These are phyloP conservation scores for Mus spicilegus DNA, from an alignment of 2,113 vertebrate genomes.

Conservation along the genomic window DNA sequence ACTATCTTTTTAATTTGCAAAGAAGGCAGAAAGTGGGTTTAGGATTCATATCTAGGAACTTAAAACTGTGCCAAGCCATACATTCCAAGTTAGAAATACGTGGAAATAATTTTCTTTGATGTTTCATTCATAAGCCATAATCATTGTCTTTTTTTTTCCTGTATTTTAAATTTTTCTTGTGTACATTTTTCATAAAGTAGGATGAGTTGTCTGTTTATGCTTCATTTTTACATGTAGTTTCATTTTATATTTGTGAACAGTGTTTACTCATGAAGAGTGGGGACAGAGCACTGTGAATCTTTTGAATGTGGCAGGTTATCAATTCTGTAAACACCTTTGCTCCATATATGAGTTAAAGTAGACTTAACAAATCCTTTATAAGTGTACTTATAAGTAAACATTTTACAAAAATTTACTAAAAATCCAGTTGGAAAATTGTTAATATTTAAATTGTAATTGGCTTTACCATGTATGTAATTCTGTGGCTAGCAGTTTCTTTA, in stretches of 20 bases:
- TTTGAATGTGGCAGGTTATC: conserved; percentile 60
- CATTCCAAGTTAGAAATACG: conserved; percentile 60
- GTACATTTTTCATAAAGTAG: conserved; percentile 70
- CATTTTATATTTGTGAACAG: conserved; percentile 75
- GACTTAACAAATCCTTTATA: conserved; percentile 9
- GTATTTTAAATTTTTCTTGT: conserved; percentile 77
- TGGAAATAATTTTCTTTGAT: conserved; percentile 69
- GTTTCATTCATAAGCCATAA: conserved; percentile 76
- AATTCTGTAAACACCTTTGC: conserved; percentile 65
- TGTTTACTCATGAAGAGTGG: conserved; percentile 76
- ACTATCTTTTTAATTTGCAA: conserved; percentile 55
- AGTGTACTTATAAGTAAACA: conserved; percentile 6
- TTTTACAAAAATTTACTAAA: conserved; percentile 16
- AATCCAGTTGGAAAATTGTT: conserved; percentile 54
- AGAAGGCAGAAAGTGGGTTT: conserved; percentile 56
- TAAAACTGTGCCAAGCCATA: conserved; percentile 53
- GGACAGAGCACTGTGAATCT: conserved; percentile 24
- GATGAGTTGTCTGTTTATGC: conserved; percentile 68
- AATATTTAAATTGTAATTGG: conserved; percentile 63
- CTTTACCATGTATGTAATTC: conserved; percentile 64
- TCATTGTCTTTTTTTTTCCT: conserved; percentile 81
- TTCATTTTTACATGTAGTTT: conserved; percentile 83
- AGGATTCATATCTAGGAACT: conserved; percentile 44
- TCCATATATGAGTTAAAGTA: conserved; percentile 63
- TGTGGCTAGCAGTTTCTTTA: conserved; percentile 67